Percentiles rank a stretch among this genome's conserved stretches.
phyloP scores from a whole-genome alignment of 2,888 invertebrate species.

The Lacanobia wlatinum region DNA sequence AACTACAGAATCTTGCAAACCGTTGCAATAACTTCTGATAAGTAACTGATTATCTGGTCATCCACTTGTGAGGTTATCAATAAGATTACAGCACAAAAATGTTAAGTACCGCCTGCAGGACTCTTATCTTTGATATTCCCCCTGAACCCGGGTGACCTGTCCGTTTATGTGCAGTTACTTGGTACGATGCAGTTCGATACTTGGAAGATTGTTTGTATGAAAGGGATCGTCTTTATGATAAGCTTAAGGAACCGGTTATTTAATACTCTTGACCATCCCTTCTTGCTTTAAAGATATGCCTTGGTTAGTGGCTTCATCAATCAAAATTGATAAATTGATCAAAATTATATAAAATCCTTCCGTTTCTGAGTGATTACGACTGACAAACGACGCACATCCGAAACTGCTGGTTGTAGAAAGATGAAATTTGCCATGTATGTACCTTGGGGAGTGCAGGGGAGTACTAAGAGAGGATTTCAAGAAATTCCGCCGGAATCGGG shows the following conservation, averaged over 20 bases:
- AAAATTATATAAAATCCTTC: no score
- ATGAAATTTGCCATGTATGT: no score
- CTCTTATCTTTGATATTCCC: slow-evolving; percentile 40
- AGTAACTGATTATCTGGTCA: slow-evolving; percentile 39
- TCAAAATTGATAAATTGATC: no score
- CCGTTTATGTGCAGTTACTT: slow-evolving; percentile 1
- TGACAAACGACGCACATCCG: no score
- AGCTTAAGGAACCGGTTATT: slow-evolving; percentile 1
- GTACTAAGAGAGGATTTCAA: no score
- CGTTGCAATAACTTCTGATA: slow-evolving; percentile 15
- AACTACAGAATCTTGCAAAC: slow-evolving; percentile 17
- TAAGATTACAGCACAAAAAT: slow-evolving; percentile 49
- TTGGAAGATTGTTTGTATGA: slow-evolving; percentile 6
- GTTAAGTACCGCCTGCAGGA: slow-evolving; percentile 13
- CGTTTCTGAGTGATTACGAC: no score
- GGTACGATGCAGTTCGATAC: slow-evolving; percentile 1
- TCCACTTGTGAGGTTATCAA: slow-evolving; percentile 29
- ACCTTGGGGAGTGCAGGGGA: no score
- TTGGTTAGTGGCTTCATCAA: no score
- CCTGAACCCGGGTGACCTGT: slow-evolving; percentile 25
- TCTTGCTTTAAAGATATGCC: no score
- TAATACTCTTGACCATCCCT: no score
- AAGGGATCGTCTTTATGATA: background rate
- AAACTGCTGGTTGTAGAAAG: no score
- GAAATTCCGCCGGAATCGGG: no score